Evolutionary conservation across 2,797 vertebrate genomes (phyloP).

Genomic region (Sandelia bainsii): DNA sequence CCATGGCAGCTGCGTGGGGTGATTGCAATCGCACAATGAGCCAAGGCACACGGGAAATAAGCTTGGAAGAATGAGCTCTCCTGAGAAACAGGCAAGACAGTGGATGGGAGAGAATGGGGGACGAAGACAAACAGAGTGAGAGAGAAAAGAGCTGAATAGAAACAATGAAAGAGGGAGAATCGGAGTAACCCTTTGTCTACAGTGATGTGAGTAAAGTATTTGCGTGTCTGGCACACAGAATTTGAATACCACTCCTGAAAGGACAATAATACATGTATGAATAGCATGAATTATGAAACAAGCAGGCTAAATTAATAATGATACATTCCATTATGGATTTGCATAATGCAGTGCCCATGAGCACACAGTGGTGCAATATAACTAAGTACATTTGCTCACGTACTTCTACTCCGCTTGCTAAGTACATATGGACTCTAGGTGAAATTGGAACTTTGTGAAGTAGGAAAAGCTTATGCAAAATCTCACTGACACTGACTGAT

Average conservation of each 20-base stretch:
- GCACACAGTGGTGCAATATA: neutral
- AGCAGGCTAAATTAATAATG: slow-evolving; percentile 27
- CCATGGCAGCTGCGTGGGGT: slow-evolving; percentile 72
- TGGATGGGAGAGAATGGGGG: slow-evolving; percentile 3
- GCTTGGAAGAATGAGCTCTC: slow-evolving; percentile 67
- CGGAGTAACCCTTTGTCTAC: slow-evolving; percentile 44
- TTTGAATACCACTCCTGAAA: slow-evolving; percentile 13
- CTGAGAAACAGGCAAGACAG: slow-evolving; percentile 48
- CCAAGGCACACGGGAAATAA: slow-evolving; percentile 77
- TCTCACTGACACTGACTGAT: neutral
- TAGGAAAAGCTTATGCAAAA: neutral
- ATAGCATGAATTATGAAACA: slow-evolving; percentile 22
- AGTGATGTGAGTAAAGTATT: slow-evolving; percentile 25
- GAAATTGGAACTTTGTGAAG: neutral
- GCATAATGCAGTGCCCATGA: neutral
- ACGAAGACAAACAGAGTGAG: slow-evolving; percentile 16
- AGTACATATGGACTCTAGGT: neutral
- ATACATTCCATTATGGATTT: slow-evolving; percentile 12
- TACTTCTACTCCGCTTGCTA: neutral
- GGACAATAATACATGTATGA: slow-evolving; percentile 5
- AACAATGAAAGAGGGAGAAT: slow-evolving; percentile 44
- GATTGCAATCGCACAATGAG: slow-evolving; percentile 79
- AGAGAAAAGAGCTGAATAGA: slow-evolving; percentile 35
- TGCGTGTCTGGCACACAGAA: slow-evolving; percentile 23
- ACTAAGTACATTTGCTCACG: neutral